Evolutionary conservation across 2,888 invertebrate species (phyloP), one percentile per base, ranked within the genome.

Genomic region (Orchesella flavescens): DNA sequence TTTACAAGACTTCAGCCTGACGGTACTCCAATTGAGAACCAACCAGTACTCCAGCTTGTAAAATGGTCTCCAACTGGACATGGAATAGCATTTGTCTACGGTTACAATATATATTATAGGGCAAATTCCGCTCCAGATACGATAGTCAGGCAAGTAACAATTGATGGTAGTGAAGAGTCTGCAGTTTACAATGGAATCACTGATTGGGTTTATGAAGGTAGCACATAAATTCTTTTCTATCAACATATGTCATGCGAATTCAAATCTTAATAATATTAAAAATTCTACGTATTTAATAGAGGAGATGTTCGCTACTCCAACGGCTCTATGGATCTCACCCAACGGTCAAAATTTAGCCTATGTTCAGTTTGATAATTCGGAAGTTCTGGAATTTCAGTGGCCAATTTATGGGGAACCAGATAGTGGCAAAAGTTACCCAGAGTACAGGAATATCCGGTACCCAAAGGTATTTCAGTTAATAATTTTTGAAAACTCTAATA

Each of bases 121-220:
- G 90, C 91, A 19, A 89, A 91, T 1, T 92, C 91, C 1, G 49
- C 43, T 9, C 13, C 53, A 43, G 92, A 92, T 86, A 89, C 90
- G 79, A 79, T 87, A 89, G 78, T 88, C 55, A 55, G 76, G 12
- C 83, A 90, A 24, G 91, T 96, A 46, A 95, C 96, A 0, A 90
- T 89, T 0, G 93, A 92, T 87, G 94, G 94, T 1, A 89, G 90
- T 17, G 90, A 91, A 63, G 92, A 93, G 23, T 1, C 3, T 46
- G 92, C 92, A 10, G 92, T 96, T 74, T 94, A 94, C 89, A 95
- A 97, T 90, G 97, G 97, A 43, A 93, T 96, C n/a, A 95, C 97
- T 44, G 97, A 97, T 90, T 98, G 97, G 97, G 95, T 97, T 0
- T 97, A 97, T 90, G 97, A 97, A 93, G 96, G 95, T 95, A 89